These are phyloP conservation scores for Cephalotes varians DNA, from an alignment of 2,888 invertebrate genomes.

Conservation along the genomic window DNA sequence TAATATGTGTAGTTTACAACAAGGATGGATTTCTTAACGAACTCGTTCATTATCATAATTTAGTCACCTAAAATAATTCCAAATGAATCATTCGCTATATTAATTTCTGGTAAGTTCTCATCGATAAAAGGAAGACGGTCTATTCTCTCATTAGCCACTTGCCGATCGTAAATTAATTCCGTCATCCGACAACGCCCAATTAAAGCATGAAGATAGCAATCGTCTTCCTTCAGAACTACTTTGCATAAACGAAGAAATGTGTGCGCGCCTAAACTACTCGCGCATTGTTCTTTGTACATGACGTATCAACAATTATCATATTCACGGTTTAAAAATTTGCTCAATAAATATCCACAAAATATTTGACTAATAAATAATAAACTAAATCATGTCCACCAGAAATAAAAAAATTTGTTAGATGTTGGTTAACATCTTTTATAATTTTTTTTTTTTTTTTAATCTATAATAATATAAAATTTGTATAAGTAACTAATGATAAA, in stretches of 20 bases:
- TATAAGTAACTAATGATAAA: not conserved
- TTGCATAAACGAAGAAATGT: constrained; percentile 40
- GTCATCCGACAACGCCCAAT: constrained; percentile 81
- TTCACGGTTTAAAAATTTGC: constrained; percentile 24
- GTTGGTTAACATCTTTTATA: not conserved
- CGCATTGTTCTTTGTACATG: constrained; percentile 16
- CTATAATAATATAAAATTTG: not conserved
- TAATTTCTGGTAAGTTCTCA: constrained; percentile 25
- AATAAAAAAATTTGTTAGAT: not conserved
- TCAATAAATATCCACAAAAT: not conserved
- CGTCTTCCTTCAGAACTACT: constrained; percentile 72
- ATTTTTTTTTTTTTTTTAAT: not conserved
- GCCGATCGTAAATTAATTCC: constrained; percentile 83
- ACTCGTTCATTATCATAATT: constrained; percentile 43
- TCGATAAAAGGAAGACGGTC: constrained; percentile 50
- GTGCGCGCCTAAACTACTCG: constrained; percentile 22
- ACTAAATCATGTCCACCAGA: not conserved
- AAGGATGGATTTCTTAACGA: constrained; percentile 28
- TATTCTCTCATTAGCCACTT: constrained; percentile 74
- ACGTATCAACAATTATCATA: constrained; percentile 56
- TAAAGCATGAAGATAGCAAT: constrained; percentile 82
- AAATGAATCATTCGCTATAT: constrained; percentile 34
- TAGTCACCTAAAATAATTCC: constrained; percentile 41
- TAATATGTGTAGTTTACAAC: not conserved
- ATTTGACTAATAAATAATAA: not conserved